A percentile compares a stretch with the other conserved stretches of the same genome.
Evolutionary conservation across 2,797 vertebrate genomes (phyloP).

Genomic region (Discoglossus pictus): DNA sequence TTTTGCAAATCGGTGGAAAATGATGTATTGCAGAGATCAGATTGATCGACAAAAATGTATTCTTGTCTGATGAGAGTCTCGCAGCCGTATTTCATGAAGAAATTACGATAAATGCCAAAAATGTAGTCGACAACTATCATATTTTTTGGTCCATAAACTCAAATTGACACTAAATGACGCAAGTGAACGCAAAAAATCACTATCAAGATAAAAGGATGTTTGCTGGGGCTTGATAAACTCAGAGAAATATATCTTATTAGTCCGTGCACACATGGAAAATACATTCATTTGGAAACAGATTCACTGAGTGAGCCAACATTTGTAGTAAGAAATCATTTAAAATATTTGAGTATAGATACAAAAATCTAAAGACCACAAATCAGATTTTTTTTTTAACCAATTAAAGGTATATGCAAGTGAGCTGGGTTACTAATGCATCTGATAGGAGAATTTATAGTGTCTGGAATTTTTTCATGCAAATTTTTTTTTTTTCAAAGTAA

Average conservation of each 20-base stretch:
- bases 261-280: background rate
- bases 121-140: too few species aligned
- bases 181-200: background rate
- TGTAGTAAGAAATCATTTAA: background rate
- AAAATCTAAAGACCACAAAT: too few species aligned
- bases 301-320: too few species aligned
- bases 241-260: background rate
- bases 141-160: background rate
- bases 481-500: too few species aligned
- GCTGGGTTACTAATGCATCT: too few species aligned
- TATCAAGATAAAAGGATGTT: background rate
- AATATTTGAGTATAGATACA: background rate
- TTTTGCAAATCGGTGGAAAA: background rate
- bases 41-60: too few species aligned
- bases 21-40: background rate
- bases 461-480: too few species aligned
- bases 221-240: background rate
- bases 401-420: too few species aligned
- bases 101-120: background rate
- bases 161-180: background rate
- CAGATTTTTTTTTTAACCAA: too few species aligned
- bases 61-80: too few species aligned
- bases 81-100: background rate
- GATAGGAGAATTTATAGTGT: too few species aligned
- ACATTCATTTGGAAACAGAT: background rate